Conservation (phyloP, 2,888 invertebrate species). For the Oscheius sp. region DNA sequence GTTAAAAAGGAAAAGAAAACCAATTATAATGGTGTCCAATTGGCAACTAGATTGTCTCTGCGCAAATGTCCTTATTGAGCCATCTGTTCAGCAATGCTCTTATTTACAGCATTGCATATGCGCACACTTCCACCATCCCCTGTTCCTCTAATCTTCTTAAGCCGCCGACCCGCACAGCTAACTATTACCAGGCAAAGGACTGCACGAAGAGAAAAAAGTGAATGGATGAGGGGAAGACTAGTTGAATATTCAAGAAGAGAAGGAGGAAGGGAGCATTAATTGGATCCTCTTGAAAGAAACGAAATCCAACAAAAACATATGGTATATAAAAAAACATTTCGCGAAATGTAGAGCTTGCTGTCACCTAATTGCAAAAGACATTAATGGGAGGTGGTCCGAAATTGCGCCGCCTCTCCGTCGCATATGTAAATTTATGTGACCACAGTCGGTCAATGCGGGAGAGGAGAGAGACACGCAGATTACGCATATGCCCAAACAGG, state of each 20-base stretch:
- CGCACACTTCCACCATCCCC: neutral
- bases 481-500: slow-evolving; percentile 17
- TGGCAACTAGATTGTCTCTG: slow-evolving; percentile 23
- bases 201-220: neutral
- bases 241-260: slow-evolving; percentile 4
- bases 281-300: neutral
- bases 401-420: neutral
- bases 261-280: slow-evolving; percentile 3
- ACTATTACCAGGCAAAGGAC: slow-evolving; percentile 10
- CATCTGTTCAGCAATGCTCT: slow-evolving; percentile 21
- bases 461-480: slow-evolving; percentile 1
- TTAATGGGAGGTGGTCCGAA: neutral
- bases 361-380: slow-evolving; percentile 21
- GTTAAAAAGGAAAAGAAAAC: neutral
- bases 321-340: too few relatives aligned
- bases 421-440: slow-evolving; percentile 25
- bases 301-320: too few relatives aligned
- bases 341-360: too few relatives aligned
- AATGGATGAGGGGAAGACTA: neutral
- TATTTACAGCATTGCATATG: slow-evolving; percentile 25
- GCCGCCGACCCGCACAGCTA: slow-evolving; percentile 24
- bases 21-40: neutral
- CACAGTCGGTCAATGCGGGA: slow-evolving; percentile 21
- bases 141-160: slow-evolving; percentile 19
- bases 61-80: slow-evolving; percentile 26